These are phyloP conservation scores for Sparidentex hasta DNA, from an alignment of 2,797 vertebrate species.

Conservation along the genomic window DNA sequence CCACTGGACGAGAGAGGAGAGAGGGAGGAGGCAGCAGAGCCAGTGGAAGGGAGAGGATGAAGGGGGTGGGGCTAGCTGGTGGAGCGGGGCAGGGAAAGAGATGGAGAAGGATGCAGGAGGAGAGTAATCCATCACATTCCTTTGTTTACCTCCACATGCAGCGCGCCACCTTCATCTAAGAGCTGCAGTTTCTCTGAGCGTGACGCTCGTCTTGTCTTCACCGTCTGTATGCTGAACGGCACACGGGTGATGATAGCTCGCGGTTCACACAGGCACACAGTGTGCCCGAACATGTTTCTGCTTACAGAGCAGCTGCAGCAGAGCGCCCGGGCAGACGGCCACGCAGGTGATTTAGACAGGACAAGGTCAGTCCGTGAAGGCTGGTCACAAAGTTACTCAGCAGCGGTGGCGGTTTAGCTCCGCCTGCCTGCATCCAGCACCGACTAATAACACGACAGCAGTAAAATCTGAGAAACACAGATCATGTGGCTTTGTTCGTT, in stretches of 20 bases:
- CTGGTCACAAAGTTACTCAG: constrained; percentile 3
- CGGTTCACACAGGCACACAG: constrained; percentile 21
- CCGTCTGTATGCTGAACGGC: constrained; percentile 16
- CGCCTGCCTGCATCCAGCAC: background rate
- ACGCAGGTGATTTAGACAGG: constrained; percentile 73
- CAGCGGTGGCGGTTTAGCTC: background rate
- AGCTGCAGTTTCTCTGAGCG: constrained; percentile 31
- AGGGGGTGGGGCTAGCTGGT: constrained; percentile 25
- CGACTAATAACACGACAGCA: background rate
- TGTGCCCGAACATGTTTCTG: constrained; percentile 45
- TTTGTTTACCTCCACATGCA: constrained; percentile 40
- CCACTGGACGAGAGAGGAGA: constrained; percentile 70
- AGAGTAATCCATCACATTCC: constrained; percentile 1
- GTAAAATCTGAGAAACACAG: background rate
- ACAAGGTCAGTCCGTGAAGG: constrained; percentile 69
- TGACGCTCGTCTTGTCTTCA: background rate
- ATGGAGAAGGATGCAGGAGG: constrained; percentile 11
- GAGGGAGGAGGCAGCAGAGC: constrained; percentile 41
- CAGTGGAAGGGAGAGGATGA: constrained; percentile 9
- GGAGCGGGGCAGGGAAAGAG: constrained; percentile 21
- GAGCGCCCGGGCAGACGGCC: constrained; percentile 62
- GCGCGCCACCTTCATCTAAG: background rate
- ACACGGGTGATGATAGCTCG: constrained; percentile 19
- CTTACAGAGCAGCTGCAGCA: constrained; percentile 65
- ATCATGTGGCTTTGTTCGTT: background rate